Conservation (phyloP, 1,140 invertebrate species). For the Neodiprion pinetum region DNA sequence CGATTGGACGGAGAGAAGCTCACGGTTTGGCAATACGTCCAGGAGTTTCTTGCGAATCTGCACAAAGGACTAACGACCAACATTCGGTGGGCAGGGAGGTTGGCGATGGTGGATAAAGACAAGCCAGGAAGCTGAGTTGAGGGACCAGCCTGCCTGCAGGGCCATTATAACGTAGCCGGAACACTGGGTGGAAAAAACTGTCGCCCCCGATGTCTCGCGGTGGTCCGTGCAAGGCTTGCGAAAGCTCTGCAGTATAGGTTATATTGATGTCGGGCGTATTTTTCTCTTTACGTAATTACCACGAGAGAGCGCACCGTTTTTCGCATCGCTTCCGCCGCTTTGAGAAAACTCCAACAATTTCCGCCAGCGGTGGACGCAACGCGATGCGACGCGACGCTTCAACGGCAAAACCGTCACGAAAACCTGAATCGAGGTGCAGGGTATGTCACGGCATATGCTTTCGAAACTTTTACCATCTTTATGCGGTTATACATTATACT, state of each 20-base stretch:
- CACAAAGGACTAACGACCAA: background rate
- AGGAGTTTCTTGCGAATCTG: background rate
- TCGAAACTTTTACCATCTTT: no score
- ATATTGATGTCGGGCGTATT: conserved; percentile 46
- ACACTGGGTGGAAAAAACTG: background rate
- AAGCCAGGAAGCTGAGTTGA: conserved; percentile 24
- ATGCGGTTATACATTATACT: no score
- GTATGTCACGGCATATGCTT: no score
- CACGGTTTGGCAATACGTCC: no score
- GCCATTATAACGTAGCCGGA: conserved; percentile 28
- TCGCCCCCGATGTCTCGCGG: conserved; percentile 9
- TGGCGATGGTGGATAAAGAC: conserved; percentile 35
- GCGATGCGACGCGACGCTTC: no score
- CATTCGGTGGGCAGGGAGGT: background rate
- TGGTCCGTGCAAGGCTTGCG: background rate
- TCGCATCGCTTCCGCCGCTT: conserved; percentile 40
- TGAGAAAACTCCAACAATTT: conserved; percentile 43
- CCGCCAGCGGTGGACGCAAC: conserved; percentile 20
- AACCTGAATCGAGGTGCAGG: no score
- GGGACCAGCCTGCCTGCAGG: conserved; percentile 16
- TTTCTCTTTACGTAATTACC: conserved; percentile 45
- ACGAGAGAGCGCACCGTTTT: conserved; percentile 36
- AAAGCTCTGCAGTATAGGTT: conserved; percentile 34
- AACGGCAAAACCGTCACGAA: no score
- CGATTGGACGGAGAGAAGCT: no score